Percentiles rank a stretch among this genome's conserved stretches.
phyloP scores from a whole-genome alignment of 2,888 invertebrate species.

The Yponomeuta malinellus region DNA sequence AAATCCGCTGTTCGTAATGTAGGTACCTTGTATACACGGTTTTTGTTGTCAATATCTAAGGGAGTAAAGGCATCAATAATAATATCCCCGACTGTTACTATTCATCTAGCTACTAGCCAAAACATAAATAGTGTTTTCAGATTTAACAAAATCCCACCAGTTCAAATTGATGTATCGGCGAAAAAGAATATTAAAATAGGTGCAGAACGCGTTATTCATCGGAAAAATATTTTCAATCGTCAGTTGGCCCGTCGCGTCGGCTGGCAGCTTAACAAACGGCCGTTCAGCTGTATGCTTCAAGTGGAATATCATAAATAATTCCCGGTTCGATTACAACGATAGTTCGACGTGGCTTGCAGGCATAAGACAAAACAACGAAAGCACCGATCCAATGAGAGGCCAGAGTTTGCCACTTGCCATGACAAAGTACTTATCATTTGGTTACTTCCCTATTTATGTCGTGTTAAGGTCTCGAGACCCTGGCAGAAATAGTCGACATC shows the following conservation, averaged over 20 bases:
- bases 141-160: not conserved
- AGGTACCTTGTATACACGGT: no score
- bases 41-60: no score
- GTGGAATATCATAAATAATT: constrained; percentile 3
- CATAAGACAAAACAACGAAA: not conserved
- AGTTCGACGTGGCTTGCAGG: not conserved
- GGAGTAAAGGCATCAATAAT: no score
- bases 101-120: no score
- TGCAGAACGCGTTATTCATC: not conserved
- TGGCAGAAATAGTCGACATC: no score
- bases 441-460: no score
- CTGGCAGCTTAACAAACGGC: not conserved
- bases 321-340: not conserved
- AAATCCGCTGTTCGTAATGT: no score
- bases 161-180: not conserved
- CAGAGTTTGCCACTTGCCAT: no score
- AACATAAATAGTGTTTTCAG: not conserved
- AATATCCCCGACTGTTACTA: no score
- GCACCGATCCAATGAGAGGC: not conserved
- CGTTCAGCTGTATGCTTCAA: not conserved
- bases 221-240: not conserved
- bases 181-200: not conserved
- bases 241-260: not conserved
- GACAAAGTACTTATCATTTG: no score
- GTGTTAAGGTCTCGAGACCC: no score